Percentiles rank a stretch among this genome's conserved stretches.
Evolutionary conservation across 2,113 vertebrate genomes (phyloP).

Genomic region (Triplophysa dalaica): DNA sequence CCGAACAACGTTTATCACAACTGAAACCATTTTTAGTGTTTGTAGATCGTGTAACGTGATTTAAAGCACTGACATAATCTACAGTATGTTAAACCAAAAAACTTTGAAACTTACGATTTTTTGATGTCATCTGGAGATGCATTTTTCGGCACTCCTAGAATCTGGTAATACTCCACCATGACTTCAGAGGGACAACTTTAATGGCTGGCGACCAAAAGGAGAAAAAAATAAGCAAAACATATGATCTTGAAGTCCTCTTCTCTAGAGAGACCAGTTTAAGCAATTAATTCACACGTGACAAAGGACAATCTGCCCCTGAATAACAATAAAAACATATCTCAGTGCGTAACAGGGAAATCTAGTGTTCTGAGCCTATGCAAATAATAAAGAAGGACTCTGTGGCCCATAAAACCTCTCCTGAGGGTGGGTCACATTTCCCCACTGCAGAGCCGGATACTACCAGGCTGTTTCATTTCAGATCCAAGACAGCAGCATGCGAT

Average conservation of each 20-base stretch:
- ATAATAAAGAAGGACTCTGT: not conserved
- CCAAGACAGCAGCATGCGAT: slow-evolving; percentile 4
- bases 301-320: no score
- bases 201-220: slow-evolving; percentile 2
- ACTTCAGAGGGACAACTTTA: slow-evolving; percentile 56
- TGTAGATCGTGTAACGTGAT: no score
- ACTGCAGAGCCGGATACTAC: not conserved
- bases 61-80: no score
- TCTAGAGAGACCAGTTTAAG: not conserved
- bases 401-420: not conserved
- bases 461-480: slow-evolving; percentile 14
- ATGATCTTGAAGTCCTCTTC: no score
- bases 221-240: not conserved
- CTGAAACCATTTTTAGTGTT: not conserved
- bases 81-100: not conserved
- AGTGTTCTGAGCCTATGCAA: not conserved
- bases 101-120: slow-evolving; percentile 90
- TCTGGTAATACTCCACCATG: slow-evolving; percentile 96
- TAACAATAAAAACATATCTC: not conserved
- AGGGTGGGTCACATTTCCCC: not conserved
- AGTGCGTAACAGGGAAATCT: not conserved
- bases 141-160: slow-evolving; percentile 87
- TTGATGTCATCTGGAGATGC: slow-evolving; percentile 91
- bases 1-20: not conserved
- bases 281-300: not conserved